Evolutionary conservation across 1,140 invertebrate species (phyloP), one percentile per base, ranked within the genome.

Genomic region (Cotesia vestalis): DNA sequence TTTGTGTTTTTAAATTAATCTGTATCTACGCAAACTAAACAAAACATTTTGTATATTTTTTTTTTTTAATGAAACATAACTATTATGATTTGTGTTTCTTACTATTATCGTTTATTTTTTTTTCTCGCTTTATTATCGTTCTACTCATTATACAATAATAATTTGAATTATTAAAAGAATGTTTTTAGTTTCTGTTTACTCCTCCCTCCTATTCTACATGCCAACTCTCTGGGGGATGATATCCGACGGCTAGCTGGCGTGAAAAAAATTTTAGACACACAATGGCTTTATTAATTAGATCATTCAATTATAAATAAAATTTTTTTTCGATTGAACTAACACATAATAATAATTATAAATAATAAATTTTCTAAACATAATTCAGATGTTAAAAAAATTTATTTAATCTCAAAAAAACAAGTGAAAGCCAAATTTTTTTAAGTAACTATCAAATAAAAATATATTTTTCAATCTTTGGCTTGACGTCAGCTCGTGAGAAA

Each of bases 171-270:
- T 40, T 36, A 57, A 1, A 4, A 14, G 61, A 46, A 17, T 36
- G 34, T 59, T 36, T 53, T 36, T 4, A 53, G 11, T n/a, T 35
- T 70, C 35, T 62, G 2, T 57, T 14, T 20, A 9, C 35, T 12
- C 8, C 40, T 72, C 17, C 8, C 40, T 72, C 17, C 46, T 51
- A 17, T 67, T 36, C 38, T 61, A 46, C 62, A 38, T 27, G 8
- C 34, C 20, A 72, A 66, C 63, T 52, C 70, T 35, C 51, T 59
- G 11, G 12, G 52, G 52, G 52, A 57, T 72, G 61, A 57, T 46
- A 34, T 72, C 63, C 70, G 63, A 71, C 46, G 73, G 69, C 69
- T 74, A 71, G 73, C 73, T 74, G 73, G 73, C 73, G 17, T 59
- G 27, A 61, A 38, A 71, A 14, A 64, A 38, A 74, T 67, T 71